Percentiles rank a stretch among this genome's conserved stretches.
Conservation (phyloP, 2,797 vertebrate species). For the Buceros bicornis region DNA sequence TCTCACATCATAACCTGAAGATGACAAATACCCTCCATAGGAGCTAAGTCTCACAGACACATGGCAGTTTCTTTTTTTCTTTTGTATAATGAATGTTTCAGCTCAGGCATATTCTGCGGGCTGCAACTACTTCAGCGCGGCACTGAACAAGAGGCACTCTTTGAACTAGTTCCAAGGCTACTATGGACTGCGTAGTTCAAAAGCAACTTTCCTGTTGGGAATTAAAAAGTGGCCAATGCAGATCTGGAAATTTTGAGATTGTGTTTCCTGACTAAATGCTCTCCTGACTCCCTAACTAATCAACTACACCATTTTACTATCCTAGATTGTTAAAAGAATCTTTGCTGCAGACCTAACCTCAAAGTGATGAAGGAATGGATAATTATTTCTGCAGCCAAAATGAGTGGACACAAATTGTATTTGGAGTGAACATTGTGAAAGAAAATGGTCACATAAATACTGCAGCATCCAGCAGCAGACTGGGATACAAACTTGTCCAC, state of each 20-base stretch:
- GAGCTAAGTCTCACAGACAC: background rate
- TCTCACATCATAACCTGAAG: background rate
- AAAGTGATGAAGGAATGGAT: background rate
- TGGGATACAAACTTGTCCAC: background rate
- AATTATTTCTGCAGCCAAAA: background rate
- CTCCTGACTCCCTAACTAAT: background rate
- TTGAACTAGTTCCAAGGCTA: background rate
- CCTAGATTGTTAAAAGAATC: background rate
- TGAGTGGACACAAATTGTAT: background rate
- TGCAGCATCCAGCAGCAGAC: background rate
- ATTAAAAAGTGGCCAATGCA: background rate
- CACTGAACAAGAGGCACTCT: background rate
- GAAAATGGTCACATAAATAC: background rate
- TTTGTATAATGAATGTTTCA: background rate
- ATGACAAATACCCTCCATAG: background rate
- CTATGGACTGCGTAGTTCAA: background rate
- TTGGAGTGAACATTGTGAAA: background rate
- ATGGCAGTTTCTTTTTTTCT: background rate
- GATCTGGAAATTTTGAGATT: background rate
- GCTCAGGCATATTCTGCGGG: background rate
- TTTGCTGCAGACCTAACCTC: background rate
- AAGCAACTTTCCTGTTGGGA: background rate
- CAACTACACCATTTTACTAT: background rate
- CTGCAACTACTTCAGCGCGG: background rate
- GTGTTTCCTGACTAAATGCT: background rate